Evolutionary conservation across 2,113 vertebrate species (phyloP), one percentile per base, ranked within the genome.

Genomic region (Coryphaenoides rupestris): DNA sequence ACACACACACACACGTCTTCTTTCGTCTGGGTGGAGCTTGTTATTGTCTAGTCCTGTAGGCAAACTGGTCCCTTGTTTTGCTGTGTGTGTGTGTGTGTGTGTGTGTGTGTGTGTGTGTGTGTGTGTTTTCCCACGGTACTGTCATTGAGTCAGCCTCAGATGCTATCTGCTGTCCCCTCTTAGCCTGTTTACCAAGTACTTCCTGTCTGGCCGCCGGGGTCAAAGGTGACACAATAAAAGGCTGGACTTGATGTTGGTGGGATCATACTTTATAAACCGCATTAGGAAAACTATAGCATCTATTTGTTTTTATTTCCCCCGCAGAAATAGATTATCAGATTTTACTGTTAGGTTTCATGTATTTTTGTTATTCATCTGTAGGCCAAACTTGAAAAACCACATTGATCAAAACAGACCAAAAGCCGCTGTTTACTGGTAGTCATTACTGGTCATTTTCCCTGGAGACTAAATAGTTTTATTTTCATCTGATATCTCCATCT

Each of bases 161-260:
- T 84, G 50, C 45, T 47, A 84, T 88, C 83, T 85, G 84, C 84
- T 86, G 86, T 86, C 83, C 61, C 26, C 55, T 26, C 60, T 60
- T 60, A 60, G 56, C 61, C 60, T 77, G 75, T 79, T 86, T 83
- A 83, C 73, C 54, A 74, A 80, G 66, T 68, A 84, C 78, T 88
- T 88, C 86, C 81, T 85, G 69, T 79, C 60, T 70, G 66, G 73
- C 69, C 76, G 63, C 62, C 2, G 72, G 75, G 81, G 75, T 81
- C 66, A 78, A 66, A 74, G 79, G 79, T 82, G 68, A 73, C n/a
- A 4, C 55, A 57, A 55, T 72, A 66, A 74, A 75, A 71, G 63
- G 56, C 69, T 83, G 75, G 70, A 64, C 72, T 80, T 80, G 71
- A 81, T 71, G 78, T 83, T 81, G 75, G 62, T 16, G 55, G 66